Conservation (phyloP, 1,140 invertebrate genomes). For the Eupeodes corollae region DNA sequence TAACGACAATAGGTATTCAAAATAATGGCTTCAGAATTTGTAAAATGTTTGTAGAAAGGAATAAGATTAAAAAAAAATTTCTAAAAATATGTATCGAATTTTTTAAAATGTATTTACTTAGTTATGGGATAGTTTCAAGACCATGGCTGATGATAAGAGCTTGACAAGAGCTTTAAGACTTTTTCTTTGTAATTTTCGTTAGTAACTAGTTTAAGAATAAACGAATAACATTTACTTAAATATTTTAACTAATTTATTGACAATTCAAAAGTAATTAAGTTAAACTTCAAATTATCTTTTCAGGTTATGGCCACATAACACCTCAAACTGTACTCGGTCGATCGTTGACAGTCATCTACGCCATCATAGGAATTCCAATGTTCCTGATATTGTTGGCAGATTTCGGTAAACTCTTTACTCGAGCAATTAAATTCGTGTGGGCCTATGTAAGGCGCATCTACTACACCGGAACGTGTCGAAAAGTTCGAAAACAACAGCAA, state of each 20-base stretch:
- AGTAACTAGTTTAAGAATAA: no score
- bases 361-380: conserved; percentile 89
- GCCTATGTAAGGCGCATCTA: conserved; percentile 75
- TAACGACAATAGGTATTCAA: conserved; percentile 79
- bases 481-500: conserved; percentile 58
- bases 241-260: neutral
- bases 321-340: conserved; percentile 75
- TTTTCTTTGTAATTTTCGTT: no score
- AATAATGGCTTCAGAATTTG: no score
- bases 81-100: no score
- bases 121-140: neutral
- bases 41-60: no score
- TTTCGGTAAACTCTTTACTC: conserved; percentile 83
- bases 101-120: no score
- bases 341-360: conserved; percentile 83
- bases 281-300: conserved; percentile 34
- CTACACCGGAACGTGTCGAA: conserved; percentile 72
- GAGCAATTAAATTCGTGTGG: conserved; percentile 89
- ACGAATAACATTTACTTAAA: no score
- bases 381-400: conserved; percentile 84
- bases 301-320: conserved; percentile 89
- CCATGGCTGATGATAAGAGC: neutral
- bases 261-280: no score
- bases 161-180: no score
- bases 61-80: no score